phyloP scores from a whole-genome alignment of 2,888 invertebrate species.

The Sinodicranocentrus sp. region DNA sequence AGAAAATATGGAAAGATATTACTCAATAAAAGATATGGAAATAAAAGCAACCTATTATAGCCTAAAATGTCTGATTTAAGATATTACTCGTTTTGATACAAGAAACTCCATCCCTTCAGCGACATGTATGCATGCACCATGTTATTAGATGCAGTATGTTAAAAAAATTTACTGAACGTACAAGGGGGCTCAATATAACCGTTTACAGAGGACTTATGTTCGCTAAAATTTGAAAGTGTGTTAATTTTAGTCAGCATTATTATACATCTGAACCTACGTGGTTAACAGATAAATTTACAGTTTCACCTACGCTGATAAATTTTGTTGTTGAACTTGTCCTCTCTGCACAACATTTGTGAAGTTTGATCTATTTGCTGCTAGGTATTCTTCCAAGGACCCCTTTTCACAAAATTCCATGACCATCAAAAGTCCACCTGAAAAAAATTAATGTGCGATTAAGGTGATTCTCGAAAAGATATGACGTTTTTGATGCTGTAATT shows the following conservation, averaged over 20 bases:
- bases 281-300: too few species aligned
- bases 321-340: neutral
- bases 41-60: too few species aligned
- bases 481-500: too few species aligned
- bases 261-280: too few species aligned
- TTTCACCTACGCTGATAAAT: neutral
- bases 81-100: slow-evolving; percentile 8
- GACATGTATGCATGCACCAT: slow-evolving; percentile 44
- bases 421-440: neutral
- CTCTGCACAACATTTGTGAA: neutral
- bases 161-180: neutral
- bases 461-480: neutral
- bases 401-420: slow-evolving; percentile 3
- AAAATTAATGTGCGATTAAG: slow-evolving; percentile 1
- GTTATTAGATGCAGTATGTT: slow-evolving; percentile 6
- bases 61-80: neutral
- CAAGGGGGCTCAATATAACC: too few species aligned
- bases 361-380: neutral
- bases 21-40: neutral
- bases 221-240: too few species aligned
- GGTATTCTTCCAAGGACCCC: neutral
- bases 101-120: slow-evolving; percentile 57
- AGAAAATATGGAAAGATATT: neutral
- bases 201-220: too few species aligned
- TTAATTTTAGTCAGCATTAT: too few species aligned